These are phyloP conservation scores for Rhinichthys osculus DNA, from an alignment of 2,797 vertebrate species.

Conservation along the genomic window DNA sequence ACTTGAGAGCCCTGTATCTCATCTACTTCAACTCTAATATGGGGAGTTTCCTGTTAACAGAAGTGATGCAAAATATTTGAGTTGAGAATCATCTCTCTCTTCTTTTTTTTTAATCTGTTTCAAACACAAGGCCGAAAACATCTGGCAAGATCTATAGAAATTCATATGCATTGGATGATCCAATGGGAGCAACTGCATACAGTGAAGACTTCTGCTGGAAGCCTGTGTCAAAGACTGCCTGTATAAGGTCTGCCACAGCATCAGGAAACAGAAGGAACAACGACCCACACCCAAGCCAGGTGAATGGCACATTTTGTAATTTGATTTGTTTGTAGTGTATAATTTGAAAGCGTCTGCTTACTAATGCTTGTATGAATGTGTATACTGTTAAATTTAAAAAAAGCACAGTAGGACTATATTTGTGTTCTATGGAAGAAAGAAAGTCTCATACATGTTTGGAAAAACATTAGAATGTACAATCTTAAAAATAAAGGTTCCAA, in stretches of 20 bases:
- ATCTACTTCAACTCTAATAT: slow-evolving; percentile 56
- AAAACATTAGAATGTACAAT: neutral
- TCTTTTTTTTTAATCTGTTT: slow-evolving; percentile 5
- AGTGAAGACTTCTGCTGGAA: slow-evolving; percentile 80
- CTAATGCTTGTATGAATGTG: neutral
- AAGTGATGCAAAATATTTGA: neutral
- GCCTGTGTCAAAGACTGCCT: slow-evolving; percentile 70
- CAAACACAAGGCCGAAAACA: slow-evolving; percentile 67
- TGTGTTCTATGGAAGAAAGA: neutral
- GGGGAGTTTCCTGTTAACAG: slow-evolving; percentile 64
- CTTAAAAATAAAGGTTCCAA: neutral
- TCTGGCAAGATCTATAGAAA: slow-evolving; percentile 70
- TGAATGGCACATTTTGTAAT: slow-evolving; percentile 61
- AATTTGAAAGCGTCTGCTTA: neutral
- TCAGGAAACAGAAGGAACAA: slow-evolving; percentile 72
- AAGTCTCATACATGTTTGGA: neutral
- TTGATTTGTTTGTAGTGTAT: neutral
- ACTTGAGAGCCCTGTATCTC: neutral
- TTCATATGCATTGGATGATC: slow-evolving; percentile 68
- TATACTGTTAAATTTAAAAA: neutral
- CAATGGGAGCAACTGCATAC: slow-evolving; percentile 75
- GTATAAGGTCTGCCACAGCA: slow-evolving; percentile 66
- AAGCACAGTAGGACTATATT: neutral
- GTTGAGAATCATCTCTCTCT: neutral
- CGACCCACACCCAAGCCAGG: slow-evolving; percentile 74